Conservation (phyloP, 1,140 invertebrate genomes). For the Scaptomyza hsui region DNA sequence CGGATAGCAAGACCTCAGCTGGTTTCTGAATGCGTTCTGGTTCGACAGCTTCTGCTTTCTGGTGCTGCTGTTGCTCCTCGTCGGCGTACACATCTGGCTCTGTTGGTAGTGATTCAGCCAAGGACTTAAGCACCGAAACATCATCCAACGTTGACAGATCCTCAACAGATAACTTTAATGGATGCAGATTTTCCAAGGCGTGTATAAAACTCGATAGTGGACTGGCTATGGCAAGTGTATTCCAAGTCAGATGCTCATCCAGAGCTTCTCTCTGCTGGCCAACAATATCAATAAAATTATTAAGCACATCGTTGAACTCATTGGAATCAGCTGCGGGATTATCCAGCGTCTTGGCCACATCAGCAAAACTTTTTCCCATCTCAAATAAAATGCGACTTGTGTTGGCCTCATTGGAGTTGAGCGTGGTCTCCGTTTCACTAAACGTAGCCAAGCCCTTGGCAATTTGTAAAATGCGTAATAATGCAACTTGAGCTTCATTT, state of each 20-base stretch:
- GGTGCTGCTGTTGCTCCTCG: not conserved
- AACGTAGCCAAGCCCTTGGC: constrained; percentile 60
- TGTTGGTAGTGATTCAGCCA: constrained; percentile 82
- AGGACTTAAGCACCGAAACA: constrained; percentile 86
- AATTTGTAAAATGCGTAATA: constrained; percentile 58
- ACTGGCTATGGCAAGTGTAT: constrained; percentile 39
- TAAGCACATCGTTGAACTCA: constrained; percentile 49
- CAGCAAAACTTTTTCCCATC: constrained; percentile 64
- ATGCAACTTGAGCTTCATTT: constrained; percentile 62
- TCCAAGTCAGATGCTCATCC: constrained; percentile 44
- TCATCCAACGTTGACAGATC: constrained; percentile 85
- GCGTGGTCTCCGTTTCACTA: constrained; percentile 58
- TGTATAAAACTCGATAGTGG: constrained; percentile 58
- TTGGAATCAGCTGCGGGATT: constrained; percentile 23
- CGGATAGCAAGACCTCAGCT: constrained; percentile 44
- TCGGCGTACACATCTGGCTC: constrained; percentile 33
- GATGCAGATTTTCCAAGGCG: constrained; percentile 52
- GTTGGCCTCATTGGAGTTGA: constrained; percentile 58
- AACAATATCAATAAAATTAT: constrained; percentile 55
- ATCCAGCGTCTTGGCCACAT: constrained; percentile 59
- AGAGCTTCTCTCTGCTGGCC: constrained; percentile 45
- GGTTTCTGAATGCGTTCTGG: constrained; percentile 17
- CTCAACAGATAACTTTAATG: constrained; percentile 45
- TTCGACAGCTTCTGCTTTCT: not conserved
- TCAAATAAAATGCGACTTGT: constrained; percentile 58